These are phyloP conservation scores for Fratercula arctica DNA, from an alignment of 2,797 vertebrate genomes.

Conservation along the genomic window DNA sequence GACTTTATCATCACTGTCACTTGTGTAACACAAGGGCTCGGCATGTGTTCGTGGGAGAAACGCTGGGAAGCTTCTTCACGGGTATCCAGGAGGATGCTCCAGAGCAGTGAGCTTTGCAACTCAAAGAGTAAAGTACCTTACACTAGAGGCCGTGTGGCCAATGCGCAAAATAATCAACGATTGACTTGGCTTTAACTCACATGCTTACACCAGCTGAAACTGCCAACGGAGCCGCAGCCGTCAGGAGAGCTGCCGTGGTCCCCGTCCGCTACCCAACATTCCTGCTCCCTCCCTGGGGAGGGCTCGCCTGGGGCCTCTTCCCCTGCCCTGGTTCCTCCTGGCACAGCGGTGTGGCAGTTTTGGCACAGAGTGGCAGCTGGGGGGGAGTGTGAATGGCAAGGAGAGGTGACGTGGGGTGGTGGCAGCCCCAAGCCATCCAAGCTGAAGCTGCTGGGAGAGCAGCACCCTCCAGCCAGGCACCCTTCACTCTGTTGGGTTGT, in stretches of 20 bases:
- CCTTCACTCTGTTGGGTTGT: background rate
- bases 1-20: background rate
- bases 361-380: background rate
- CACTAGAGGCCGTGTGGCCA: no score
- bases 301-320: background rate
- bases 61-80: background rate
- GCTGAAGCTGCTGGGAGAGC: background rate
- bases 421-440: background rate
- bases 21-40: fast-evolving
- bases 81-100: background rate
- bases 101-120: background rate
- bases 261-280: fast-evolving
- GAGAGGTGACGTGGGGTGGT: background rate
- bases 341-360: background rate
- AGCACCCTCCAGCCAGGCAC: background rate
- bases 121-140: background rate
- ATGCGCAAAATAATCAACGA: background rate
- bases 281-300: background rate
- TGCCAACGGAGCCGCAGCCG: fast-evolving
- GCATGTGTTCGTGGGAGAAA: background rate
- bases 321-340: background rate
- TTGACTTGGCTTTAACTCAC: background rate
- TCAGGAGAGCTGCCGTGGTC: background rate
- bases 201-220: background rate
- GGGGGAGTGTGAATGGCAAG: fast-evolving